These are phyloP conservation scores for Heteromyza rotundicornis DNA, from an alignment of 2,888 invertebrate genomes.

Conservation along the genomic window DNA sequence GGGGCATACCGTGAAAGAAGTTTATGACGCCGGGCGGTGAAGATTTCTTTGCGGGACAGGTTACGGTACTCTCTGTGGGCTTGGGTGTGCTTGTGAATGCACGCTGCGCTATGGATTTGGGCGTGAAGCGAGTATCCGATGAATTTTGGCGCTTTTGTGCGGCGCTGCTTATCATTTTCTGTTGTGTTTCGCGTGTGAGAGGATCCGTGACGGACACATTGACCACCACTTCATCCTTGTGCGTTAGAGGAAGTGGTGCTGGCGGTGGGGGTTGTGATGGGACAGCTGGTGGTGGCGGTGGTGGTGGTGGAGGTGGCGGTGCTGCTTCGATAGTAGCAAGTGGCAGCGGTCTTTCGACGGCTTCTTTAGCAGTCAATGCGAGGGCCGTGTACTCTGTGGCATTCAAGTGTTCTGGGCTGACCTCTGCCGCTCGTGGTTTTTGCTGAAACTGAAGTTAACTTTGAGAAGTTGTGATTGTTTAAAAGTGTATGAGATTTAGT, in stretches of 20 bases:
- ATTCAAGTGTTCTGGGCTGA: constrained; percentile 4
- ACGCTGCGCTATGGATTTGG: constrained; percentile 35
- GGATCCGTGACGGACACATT: constrained; percentile 46
- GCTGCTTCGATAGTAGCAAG: constrained; percentile 8
- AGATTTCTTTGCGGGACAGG: constrained; percentile 32
- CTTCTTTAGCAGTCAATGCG: constrained; percentile 13
- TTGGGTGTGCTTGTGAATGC: constrained; percentile 20
- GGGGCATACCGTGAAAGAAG: constrained; percentile 43
- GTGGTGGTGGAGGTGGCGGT: neutral
- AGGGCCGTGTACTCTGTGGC: neutral
- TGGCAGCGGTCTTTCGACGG: neutral
- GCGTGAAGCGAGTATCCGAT: constrained; percentile 30
- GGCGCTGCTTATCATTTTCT: constrained; percentile 38
- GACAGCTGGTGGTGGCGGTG: constrained; percentile 9
- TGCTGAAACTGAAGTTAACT: constrained; percentile 34
- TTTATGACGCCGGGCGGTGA: constrained; percentile 47
- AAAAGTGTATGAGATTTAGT: constrained; percentile 19
- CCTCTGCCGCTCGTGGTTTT: constrained; percentile 20
- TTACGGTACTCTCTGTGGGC: constrained; percentile 21
- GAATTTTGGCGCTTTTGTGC: constrained; percentile 32
- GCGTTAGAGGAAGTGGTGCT: constrained; percentile 12
- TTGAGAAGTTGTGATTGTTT: neutral
- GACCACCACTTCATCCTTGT: constrained; percentile 41
- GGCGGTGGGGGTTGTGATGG: neutral
- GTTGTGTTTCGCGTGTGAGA: constrained; percentile 40